phyloP scores from a whole-genome alignment of 2,797 vertebrate species.

The Hydrophis major region DNA sequence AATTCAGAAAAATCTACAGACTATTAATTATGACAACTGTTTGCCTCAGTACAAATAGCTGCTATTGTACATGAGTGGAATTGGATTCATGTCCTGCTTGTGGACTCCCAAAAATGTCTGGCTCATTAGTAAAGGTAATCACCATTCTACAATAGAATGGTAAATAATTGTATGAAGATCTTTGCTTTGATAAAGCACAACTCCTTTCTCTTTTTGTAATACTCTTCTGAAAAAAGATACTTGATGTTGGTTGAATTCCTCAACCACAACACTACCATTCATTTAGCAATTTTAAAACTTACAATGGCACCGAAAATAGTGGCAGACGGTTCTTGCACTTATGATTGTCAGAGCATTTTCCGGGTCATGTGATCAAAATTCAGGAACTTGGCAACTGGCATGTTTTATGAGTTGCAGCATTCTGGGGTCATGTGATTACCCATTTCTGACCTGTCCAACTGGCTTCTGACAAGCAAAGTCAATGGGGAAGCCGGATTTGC shows the following conservation, averaged over 20 bases:
- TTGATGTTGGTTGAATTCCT: neutral
- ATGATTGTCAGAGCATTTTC: neutral
- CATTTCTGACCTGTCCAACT: neutral
- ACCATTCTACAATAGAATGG: neutral
- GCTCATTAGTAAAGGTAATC: neutral
- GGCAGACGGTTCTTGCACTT: neutral
- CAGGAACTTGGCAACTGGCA: neutral
- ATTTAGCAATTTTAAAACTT: neutral
- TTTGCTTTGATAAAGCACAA: neutral
- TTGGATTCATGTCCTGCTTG: neutral
- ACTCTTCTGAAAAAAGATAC: neutral
- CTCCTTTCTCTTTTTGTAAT: neutral
- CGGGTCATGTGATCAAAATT: neutral
- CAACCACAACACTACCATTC: neutral
- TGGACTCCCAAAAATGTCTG: neutral
- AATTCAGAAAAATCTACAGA: neutral
- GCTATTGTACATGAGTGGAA: neutral
- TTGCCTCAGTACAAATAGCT: neutral
- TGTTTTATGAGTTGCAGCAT: neutral
- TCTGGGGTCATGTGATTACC: neutral
- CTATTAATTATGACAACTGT: neutral
- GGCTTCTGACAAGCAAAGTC: neutral
- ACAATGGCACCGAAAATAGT: neutral
- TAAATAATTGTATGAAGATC: neutral
- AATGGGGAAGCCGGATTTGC: neutral